Evolutionary conservation across 2,888 invertebrate species (phyloP).

Genomic region (Hyposoter dolosus): DNA sequence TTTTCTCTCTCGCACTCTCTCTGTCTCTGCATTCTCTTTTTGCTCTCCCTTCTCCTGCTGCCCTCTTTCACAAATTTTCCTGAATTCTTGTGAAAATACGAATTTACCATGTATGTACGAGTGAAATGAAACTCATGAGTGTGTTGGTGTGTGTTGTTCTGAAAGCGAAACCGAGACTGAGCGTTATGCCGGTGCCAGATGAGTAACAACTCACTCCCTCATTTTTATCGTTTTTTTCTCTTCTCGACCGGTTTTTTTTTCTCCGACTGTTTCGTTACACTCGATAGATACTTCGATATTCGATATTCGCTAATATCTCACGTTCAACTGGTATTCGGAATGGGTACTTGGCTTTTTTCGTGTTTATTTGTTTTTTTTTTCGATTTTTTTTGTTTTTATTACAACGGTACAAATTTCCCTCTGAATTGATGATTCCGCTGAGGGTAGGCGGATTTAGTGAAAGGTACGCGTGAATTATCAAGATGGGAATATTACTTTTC

Average conservation of each 20-base stretch:
- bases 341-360: slow-evolving; percentile 7
- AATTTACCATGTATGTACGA: slow-evolving; percentile 13
- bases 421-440: slow-evolving; percentile 52
- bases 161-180: slow-evolving; percentile 6
- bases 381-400: not conserved
- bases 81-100: slow-evolving; percentile 31
- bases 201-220: slow-evolving; percentile 5
- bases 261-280: slow-evolving; percentile 27
- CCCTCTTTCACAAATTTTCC: slow-evolving; percentile 42
- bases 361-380: slow-evolving; percentile 6
- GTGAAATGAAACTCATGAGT: slow-evolving; percentile 4
- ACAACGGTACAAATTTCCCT: slow-evolving; percentile 39
- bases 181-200: slow-evolving; percentile 59
- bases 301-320: slow-evolving; percentile 53
- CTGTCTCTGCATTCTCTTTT: not conserved
- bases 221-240: not conserved
- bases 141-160: not conserved
- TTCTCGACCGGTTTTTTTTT: not conserved
- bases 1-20: not conserved
- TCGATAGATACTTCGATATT: slow-evolving; percentile 60
- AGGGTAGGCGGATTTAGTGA: slow-evolving; percentile 1
- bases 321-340: slow-evolving; percentile 31
- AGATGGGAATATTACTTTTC: slow-evolving; percentile 10
- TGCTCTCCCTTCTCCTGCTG: not conserved
- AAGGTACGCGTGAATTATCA: slow-evolving; percentile 24